Percentiles rank a stretch among this genome's conserved stretches.
These are phyloP conservation scores for Beris chalybata DNA, from an alignment of 2,888 invertebrate genomes.

Conservation along the genomic window DNA sequence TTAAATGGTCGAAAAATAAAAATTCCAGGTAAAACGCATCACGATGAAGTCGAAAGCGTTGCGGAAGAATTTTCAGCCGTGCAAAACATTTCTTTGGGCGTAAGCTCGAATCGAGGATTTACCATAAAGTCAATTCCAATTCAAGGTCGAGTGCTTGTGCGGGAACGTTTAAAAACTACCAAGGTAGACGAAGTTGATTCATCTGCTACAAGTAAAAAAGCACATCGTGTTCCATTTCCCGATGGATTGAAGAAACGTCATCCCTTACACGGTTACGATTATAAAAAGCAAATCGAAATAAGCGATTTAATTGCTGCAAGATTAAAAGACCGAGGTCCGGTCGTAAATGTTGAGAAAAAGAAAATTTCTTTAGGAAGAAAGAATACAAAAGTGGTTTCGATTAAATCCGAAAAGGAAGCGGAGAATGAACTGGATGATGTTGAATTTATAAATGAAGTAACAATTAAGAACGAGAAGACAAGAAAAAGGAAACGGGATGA, in stretches of 20 bases:
- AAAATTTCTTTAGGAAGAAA: no score
- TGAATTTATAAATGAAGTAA: no score
- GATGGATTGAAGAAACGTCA: conserved; percentile 44
- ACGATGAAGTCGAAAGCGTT: conserved; percentile 42
- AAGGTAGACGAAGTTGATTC: conserved; percentile 23
- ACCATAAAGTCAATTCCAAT: conserved; percentile 42
- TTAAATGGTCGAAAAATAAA: conserved; percentile 44
- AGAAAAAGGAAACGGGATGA: no score
- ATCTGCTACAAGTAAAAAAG: not conserved
- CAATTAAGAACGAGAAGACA: no score
- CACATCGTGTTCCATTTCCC: conserved; percentile 42
- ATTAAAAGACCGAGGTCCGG: conserved; percentile 33
- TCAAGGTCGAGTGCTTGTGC: conserved; percentile 43
- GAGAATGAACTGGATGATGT: no score
- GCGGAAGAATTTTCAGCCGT: conserved; percentile 41
- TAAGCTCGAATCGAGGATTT: conserved; percentile 41
- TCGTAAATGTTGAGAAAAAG: no score
- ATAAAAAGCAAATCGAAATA: conserved; percentile 41
- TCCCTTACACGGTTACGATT: conserved; percentile 46
- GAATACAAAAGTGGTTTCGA: no score
- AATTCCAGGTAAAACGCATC: conserved; percentile 44
- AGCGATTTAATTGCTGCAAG: conserved; percentile 39
- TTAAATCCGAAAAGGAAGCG: no score
- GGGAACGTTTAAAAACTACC: conserved; percentile 42
- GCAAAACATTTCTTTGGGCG: conserved; percentile 42